Conservation (phyloP, 2,797 vertebrate species). For the Nasua narica region DNA sequence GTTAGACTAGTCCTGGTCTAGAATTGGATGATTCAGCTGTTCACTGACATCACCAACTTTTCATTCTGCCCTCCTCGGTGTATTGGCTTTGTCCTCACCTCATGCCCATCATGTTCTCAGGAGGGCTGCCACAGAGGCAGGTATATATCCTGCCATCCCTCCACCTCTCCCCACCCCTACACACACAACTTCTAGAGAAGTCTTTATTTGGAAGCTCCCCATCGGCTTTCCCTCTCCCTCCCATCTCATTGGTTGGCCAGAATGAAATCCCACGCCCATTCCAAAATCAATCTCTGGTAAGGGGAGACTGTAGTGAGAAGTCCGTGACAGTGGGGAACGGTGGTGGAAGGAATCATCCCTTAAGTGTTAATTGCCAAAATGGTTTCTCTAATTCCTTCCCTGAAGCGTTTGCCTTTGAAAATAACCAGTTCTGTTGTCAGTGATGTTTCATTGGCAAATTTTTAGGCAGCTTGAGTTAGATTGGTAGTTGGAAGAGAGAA, state of each 20-base stretch:
- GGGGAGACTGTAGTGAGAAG: background rate
- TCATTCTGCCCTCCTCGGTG: background rate
- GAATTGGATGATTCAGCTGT: background rate
- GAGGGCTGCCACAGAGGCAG: background rate
- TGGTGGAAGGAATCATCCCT: background rate
- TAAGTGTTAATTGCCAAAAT: background rate
- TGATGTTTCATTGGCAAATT: background rate
- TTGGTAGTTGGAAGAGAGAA: background rate
- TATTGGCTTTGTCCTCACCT: background rate
- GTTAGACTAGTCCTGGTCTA: background rate
- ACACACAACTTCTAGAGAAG: background rate
- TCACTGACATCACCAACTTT: background rate
- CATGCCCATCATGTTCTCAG: background rate
- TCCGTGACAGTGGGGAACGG: no score
- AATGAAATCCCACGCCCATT: background rate
- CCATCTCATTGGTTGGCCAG: background rate
- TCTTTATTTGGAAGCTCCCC: background rate
- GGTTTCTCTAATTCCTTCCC: background rate
- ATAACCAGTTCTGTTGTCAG: background rate
- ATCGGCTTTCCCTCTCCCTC: background rate
- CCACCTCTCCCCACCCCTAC: background rate
- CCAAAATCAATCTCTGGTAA: background rate
- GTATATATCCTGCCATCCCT: background rate
- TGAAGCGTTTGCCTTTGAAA: background rate
- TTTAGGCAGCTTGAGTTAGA: background rate